Percentiles rank a stretch among this genome's conserved stretches.
Conservation (phyloP, 2,113 vertebrate genomes). For the Electrona antarctica region DNA sequence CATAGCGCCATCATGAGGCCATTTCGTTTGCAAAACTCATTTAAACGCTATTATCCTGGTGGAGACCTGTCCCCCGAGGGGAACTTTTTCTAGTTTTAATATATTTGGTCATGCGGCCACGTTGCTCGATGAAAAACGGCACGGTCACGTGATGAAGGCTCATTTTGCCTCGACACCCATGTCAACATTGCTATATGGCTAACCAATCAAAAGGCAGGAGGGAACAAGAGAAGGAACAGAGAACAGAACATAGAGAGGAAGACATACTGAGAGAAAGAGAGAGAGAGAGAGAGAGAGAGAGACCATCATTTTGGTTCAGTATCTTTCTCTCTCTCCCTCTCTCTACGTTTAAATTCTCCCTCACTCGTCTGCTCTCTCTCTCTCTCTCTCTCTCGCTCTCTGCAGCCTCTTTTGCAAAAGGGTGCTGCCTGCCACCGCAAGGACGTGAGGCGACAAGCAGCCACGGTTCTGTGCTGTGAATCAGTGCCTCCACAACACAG, state of each 20-base stretch:
- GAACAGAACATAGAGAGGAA: background rate
- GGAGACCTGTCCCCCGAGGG: no score
- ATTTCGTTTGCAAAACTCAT: no score
- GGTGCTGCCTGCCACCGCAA: constrained; percentile 29
- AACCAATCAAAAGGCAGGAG: background rate
- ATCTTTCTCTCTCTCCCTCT: background rate
- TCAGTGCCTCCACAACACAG: constrained; percentile 37
- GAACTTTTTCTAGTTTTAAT: no score
- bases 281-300: background rate
- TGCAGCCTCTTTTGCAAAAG: constrained; percentile 29
- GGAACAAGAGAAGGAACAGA: background rate
- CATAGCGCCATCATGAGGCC: no score
- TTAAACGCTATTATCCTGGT: no score
- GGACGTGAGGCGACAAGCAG: background rate
- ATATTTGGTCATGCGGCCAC: no score
- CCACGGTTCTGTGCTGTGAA: background rate
- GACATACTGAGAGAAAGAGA: background rate
- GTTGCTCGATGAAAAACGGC: no score
- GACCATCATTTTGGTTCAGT: no score
- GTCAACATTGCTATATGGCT: background rate
- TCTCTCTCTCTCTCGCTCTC: constrained; percentile 2
- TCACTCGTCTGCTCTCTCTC: background rate
- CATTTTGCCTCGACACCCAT: no score
- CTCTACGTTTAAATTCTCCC: background rate
- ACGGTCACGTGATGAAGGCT: no score